Conservation (phyloP, 2,888 invertebrate species). For the Pollenia labialis region DNA sequence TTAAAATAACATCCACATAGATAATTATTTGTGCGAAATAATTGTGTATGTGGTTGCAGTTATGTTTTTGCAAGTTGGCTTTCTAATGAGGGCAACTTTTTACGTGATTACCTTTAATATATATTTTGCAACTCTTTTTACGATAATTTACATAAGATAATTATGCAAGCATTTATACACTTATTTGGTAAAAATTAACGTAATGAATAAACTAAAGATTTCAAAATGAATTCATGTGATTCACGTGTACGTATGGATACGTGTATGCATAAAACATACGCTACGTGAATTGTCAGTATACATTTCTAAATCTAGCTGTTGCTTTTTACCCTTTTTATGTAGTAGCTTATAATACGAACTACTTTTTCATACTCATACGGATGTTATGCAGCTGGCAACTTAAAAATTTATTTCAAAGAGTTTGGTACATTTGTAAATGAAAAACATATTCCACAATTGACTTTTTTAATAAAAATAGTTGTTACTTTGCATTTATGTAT, state of each 20-base stretch:
- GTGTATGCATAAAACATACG: not conserved
- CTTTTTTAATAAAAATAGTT: not conserved
- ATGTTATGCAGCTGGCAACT: conserved; percentile 2
- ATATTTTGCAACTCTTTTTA: conserved; percentile 75
- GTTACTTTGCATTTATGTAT: conserved; percentile 6
- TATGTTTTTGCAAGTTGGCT: no score
- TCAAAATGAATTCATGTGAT: conserved; percentile 9
- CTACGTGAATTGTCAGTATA: conserved; percentile 11
- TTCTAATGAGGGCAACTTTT: no score
- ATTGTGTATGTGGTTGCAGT: no score
- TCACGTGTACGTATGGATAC: not conserved
- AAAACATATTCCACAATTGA: not conserved
- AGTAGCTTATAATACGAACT: conserved; percentile 3
- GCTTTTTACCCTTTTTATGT: conserved; percentile 36
- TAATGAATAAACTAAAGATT: conserved; percentile 11
- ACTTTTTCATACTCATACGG: conserved; percentile 46
- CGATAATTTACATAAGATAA: conserved; percentile 44
- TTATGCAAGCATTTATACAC: not conserved
- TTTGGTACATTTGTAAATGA: not conserved
- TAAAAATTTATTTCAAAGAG: not conserved
- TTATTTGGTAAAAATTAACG: conserved; percentile 35
- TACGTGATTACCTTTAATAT: not conserved
- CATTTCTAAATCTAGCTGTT: conserved; percentile 26
- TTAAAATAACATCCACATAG: no score
- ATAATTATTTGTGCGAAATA: no score